Evolutionary conservation across 2,113 vertebrate species (phyloP).

Genomic region (Empidonax alnorum): DNA sequence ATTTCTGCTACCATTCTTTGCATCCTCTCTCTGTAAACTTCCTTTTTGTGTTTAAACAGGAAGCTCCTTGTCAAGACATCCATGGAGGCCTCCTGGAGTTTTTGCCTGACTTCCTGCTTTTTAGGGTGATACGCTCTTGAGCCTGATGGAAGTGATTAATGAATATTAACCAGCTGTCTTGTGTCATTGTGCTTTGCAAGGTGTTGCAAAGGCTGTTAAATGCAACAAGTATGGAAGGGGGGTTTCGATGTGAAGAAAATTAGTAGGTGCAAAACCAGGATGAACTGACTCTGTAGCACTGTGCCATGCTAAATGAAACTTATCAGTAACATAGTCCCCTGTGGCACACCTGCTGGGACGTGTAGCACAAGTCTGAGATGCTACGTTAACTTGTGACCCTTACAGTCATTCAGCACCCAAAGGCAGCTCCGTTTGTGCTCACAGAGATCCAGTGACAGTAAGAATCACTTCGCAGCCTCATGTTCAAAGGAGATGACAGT

Average conservation of each 20-base stretch:
- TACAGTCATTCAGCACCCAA: neutral
- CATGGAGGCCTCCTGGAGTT: neutral
- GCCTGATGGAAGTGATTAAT: neutral
- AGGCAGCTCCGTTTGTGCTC: neutral
- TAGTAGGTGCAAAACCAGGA: neutral
- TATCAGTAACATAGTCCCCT: neutral
- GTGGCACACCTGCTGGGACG: neutral
- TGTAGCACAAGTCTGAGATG: neutral
- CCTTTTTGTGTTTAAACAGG: too few relatives aligned
- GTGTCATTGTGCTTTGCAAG: neutral
- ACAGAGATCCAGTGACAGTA: neutral
- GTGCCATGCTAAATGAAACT: neutral
- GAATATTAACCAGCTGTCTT: neutral
- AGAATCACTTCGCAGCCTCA: neutral
- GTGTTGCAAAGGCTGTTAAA: neutral
- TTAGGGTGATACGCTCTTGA: neutral
- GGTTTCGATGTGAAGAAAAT: neutral
- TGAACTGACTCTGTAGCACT: neutral
- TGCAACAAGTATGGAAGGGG: neutral
- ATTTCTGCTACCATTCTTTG: neutral
- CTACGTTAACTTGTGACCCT: neutral
- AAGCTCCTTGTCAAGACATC: too few relatives aligned
- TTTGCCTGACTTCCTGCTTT: neutral
- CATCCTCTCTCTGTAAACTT: neutral
- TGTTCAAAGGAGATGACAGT: neutral